Evolutionary conservation across 92 coral and sea anemone genomes (phyloP), one percentile per base, ranked within the genome.

Genomic region (Epizoanthus stellaris): DNA sequence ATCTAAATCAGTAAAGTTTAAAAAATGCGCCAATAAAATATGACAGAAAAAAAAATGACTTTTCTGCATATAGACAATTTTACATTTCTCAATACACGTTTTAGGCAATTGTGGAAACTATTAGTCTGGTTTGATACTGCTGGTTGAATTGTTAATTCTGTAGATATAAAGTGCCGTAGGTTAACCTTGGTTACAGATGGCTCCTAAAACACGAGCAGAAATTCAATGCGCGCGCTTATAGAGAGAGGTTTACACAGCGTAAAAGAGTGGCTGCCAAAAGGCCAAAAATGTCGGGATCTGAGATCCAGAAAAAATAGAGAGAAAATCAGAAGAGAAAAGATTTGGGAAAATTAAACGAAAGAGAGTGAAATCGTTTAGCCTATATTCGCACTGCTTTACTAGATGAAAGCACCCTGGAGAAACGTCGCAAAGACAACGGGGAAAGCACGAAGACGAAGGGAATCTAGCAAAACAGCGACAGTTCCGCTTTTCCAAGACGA

Each of bases 251-350:
- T 17, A 9, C 53, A 4, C 56, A 49, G 36, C 36, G 25, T 23
- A 23, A 23, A 23, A 23, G 61, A 16, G 57, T 5, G 23, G 13
- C 57, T 16, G 45, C 19, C 7, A 47, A 43, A 70, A 67, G 43
- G 43, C 60, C 59, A 25, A 45, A 60, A 47, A 81, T 64, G 59
- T 23, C 40, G 6, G 43, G 77, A 62, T 8, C 66, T 5, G 80
- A 82, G 65, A 82, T 66, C 73, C 86, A 82, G 64, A 68, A 69
- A 16, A 79, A 42, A 14, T 70, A 70, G 56, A 42, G 38, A 19
- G 38, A 70, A 70, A 30, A 2, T 30, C 19, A 23, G 53, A 42
- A 70, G 20, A 70, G 17, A 57, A 43, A 43, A 70, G 58, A 42
- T 30, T 30, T 30, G 36, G 36, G 36, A 20, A 30, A 30, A 30